Conservation (phyloP, 2,888 invertebrate genomes). For the Baccha elongata region DNA sequence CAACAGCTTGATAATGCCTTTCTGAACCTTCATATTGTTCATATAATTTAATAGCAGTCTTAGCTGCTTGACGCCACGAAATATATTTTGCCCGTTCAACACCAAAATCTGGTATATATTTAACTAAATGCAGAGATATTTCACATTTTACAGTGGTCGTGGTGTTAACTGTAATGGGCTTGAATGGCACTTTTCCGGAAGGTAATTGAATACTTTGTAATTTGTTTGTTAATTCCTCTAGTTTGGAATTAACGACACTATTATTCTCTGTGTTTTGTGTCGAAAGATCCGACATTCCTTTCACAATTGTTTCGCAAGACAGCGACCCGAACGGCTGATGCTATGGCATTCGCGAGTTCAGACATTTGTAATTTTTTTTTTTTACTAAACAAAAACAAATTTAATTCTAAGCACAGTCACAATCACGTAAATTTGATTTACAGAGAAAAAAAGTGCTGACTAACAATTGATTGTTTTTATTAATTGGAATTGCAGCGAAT, state of each 20-base stretch:
- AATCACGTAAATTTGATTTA: neutral
- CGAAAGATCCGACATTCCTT: neutral
- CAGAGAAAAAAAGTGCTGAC: neutral
- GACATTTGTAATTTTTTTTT: neutral
- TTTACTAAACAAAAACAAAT: neutral
- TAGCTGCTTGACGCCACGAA: too few species aligned
- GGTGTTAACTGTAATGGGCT: too few species aligned
- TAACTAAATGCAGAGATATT: too few species aligned
- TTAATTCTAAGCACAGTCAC: neutral
- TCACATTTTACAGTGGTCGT: too few species aligned
- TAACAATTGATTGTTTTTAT: too few species aligned
- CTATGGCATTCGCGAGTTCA: neutral
- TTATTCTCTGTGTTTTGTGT: neutral
- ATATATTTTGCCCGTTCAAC: too few species aligned
- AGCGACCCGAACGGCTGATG: neutral
- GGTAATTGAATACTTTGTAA: too few species aligned
- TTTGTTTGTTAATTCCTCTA: too few species aligned
- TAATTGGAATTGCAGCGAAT: too few species aligned
- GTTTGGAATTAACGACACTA: neutral
- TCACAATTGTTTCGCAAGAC: neutral
- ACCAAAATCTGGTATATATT: too few species aligned
- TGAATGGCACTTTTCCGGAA: too few species aligned
- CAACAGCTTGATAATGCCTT: too few species aligned
- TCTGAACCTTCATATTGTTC: conserved; percentile 10
- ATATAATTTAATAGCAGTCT: conserved; percentile 15